Base-by-base conservation (phyloP, 2,888 invertebrate species). In the Himalopsyche kuldschensis region DNA sequence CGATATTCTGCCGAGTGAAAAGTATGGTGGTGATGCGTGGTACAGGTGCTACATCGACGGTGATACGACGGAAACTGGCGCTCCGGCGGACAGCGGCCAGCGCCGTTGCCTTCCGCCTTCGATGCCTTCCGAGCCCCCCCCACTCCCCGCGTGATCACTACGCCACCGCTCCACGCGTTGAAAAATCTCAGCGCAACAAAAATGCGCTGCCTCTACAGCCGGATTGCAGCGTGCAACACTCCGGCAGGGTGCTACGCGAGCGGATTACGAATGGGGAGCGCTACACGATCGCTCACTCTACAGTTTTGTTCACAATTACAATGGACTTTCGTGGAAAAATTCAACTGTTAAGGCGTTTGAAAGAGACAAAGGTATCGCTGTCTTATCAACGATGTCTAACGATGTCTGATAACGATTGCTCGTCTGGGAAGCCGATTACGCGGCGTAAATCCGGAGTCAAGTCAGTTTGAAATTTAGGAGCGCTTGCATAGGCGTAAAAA, bases 171-270 rank as follows among this genome's bases (percentile, higher is more conserved):
- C 85, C 86, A 78, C 83, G 85, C 87, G 85, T 88, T 27, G 30
- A 69, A 69, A 63, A 69, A 69, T 69, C 69, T 69, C 27, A 27
- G 15, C 69, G 27, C 11, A 69, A 69, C 30, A 69, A 69, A 90
- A 90, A 90, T 90, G 89, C 88, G 88, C 84, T 88, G 87, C 89
- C 89, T 88, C 69, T 24, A 69, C 11, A 88, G 87, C 84, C 84
- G 48, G 82, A 85, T 85, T 84, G 85, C 86, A 84, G 86, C 86
- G 86, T 85, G 87, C 88, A 87, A 87, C 88, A 87, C 88, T 87
- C 15, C 86, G 85, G 86, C 87, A 86, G 86, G 87, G 87, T 31
- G 75, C 63, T 69, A 41, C 35, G 82, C 69, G 41, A 41, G 41
- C 15, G 41, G 15, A 41, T 41, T 41, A 41, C 15, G 41, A 41